Conservation (phyloP, 2,888 invertebrate genomes). For the Melinaea menophilus region DNA sequence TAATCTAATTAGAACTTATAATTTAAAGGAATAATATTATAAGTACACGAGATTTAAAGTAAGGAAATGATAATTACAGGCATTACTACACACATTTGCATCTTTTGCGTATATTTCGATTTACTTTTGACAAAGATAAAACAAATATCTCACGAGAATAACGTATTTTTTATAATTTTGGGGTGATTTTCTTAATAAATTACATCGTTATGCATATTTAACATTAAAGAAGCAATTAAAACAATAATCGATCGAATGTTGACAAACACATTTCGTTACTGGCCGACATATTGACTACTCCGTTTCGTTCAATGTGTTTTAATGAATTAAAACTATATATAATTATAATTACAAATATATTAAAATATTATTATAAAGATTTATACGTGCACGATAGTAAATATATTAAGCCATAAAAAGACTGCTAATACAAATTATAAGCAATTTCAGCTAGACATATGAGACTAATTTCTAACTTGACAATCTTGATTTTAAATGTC, state of each 20-base stretch:
- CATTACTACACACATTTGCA: slow-evolving; percentile 22
- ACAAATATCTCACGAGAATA: slow-evolving; percentile 8
- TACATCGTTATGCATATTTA: slow-evolving; percentile 22
- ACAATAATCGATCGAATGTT: slow-evolving; percentile 62
- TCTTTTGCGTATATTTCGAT: slow-evolving; percentile 17
- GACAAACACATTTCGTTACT: slow-evolving; percentile 61
- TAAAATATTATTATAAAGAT: no score
- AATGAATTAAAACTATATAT: neutral
- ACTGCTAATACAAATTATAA: no score
- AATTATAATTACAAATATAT: no score
- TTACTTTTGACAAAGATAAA: slow-evolving; percentile 10
- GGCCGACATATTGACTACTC: slow-evolving; percentile 35
- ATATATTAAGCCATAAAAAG: no score
- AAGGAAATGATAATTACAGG: slow-evolving; percentile 24
- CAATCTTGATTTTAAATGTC: no score
- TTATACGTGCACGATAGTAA: no score
- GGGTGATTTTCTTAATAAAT: slow-evolving; percentile 25
- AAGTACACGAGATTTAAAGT: slow-evolving; percentile 12
- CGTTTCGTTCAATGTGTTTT: slow-evolving; percentile 31
- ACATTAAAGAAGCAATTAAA: slow-evolving; percentile 35
- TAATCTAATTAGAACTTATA: slow-evolving; percentile 13
- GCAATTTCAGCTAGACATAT: no score
- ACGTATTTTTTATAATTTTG: slow-evolving; percentile 1
- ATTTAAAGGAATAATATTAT: slow-evolving; percentile 3
- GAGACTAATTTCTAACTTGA: no score